A percentile compares a stretch with the other conserved stretches of the same genome.
These are phyloP conservation scores for Tuberolachnus salignus DNA, from an alignment of 2,888 invertebrate species.

Conservation along the genomic window DNA sequence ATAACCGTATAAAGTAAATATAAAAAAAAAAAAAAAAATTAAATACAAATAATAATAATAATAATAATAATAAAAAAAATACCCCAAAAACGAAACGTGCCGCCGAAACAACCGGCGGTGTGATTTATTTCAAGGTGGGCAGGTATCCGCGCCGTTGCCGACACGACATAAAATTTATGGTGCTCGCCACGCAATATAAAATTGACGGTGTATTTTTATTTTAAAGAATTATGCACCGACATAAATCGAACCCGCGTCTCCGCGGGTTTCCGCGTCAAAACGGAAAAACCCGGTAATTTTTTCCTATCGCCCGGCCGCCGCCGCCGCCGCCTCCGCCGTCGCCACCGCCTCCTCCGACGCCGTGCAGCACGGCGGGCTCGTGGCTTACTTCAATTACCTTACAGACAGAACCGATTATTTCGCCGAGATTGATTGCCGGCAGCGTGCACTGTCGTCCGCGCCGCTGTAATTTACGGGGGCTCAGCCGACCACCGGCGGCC, in stretches of 20 bases:
- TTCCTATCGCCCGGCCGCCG: background rate
- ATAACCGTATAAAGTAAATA: no score
- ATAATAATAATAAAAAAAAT: no score
- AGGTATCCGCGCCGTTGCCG: background rate
- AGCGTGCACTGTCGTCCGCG: conserved; percentile 21
- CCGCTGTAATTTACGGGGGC: conserved; percentile 40
- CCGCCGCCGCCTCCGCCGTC: background rate
- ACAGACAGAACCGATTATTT: conserved; percentile 54
- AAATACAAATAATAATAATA: no score
- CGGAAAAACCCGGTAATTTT: conserved; percentile 45
- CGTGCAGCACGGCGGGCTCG: no score
- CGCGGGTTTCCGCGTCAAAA: conserved; percentile 27
- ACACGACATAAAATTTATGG: conserved; percentile 19
- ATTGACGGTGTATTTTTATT: conserved; percentile 34
- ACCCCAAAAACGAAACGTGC: no score
- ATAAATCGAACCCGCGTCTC: conserved; percentile 48
- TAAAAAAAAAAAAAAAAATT: no score
- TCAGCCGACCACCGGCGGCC: background rate
- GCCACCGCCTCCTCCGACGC: no score
- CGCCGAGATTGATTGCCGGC: conserved; percentile 46
- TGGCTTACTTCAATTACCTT: conserved; percentile 48
- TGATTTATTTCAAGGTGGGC: conserved; percentile 30
- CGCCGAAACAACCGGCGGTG: no score
- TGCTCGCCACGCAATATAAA: conserved; percentile 16
- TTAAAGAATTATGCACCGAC: conserved; percentile 45